Percentiles rank a stretch among this genome's conserved stretches.
These are phyloP conservation scores for Oryzias sinensis DNA, from an alignment of 2,797 vertebrate genomes.

Conservation along the genomic window DNA sequence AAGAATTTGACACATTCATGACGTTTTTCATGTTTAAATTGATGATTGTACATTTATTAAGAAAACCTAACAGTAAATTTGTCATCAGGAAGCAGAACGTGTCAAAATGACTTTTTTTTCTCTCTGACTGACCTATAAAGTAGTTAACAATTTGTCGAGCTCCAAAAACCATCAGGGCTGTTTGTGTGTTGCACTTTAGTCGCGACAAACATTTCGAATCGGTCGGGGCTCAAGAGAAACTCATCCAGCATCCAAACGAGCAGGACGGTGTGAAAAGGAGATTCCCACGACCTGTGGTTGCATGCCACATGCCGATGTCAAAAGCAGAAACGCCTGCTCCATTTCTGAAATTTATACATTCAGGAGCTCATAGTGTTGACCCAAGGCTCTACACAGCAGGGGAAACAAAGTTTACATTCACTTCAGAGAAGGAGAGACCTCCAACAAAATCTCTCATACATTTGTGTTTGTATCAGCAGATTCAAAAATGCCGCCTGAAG, in stretches of 20 bases:
- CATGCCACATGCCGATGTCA: slow-evolving; percentile 59
- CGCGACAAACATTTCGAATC: slow-evolving; percentile 8
- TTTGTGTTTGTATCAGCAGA: background rate
- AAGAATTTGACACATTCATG: too few species aligned
- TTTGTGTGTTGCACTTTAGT: background rate
- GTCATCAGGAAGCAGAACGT: background rate
- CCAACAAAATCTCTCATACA: background rate
- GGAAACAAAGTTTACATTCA: too few species aligned
- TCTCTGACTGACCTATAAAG: background rate
- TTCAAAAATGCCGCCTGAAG: background rate
- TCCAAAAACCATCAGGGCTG: background rate
- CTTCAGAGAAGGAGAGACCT: background rate
- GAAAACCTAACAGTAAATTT: background rate
- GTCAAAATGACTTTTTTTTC: background rate
- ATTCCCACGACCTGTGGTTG: slow-evolving; percentile 36
- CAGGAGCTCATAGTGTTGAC: slow-evolving; percentile 46
- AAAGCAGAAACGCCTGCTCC: slow-evolving; percentile 11
- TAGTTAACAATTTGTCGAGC: background rate
- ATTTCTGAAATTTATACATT: slow-evolving; percentile 13
- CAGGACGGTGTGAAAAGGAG: slow-evolving; percentile 31
- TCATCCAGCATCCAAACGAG: background rate
- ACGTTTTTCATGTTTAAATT: background rate
- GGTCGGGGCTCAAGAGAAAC: background rate
- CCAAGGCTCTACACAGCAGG: slow-evolving; percentile 18
- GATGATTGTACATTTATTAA: background rate